Evolutionary conservation across 1,140 invertebrate species (phyloP), one percentile per base, ranked within the genome.

Genomic region (Drosophila pallidifrons): DNA sequence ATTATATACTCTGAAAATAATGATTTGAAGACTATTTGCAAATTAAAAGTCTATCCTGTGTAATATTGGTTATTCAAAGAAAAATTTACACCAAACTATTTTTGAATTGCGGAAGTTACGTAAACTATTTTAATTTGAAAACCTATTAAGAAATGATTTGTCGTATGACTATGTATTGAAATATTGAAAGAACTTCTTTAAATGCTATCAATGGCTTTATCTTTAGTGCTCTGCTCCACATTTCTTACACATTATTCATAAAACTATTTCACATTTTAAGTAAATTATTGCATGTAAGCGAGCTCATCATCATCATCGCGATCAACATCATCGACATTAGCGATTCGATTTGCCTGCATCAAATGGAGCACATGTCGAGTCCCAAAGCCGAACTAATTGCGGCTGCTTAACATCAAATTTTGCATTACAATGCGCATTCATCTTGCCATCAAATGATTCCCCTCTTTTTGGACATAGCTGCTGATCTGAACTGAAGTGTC

Each of bases 391-490:
- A 67, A 77, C 79, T 74, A 81, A 85, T 75, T 55, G 54, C 45
- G 11, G 59, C 71, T 75, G 52, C 43, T 75, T 71, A 71, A 64
- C 63, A 68, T 67, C 47, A 67, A 59, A 60, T 82, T 77, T 75
- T 72, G 64, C 77, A 80, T 88, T 60, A 83, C 85, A 81, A 83
- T 77, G 85, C 46, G 63, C 58, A 79, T 76, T 66, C 51, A 79
- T 76, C 73, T 71, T 57, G 67, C 64, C 64, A 89, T 73, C 66
- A 80, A 83, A 80, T 63, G 59, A 78, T 68, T 28, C 55, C 52
- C 28, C 32, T 32, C 32, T 32, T 8, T 8, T 38, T 38, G 35
- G 35, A 7, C 2, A 10, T 38, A 11, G n/a, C 16, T 4, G 4
- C 49, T 49, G 63, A 54, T 79, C 71, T 78, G 59, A 70, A 59